Evolutionary conservation across 2,888 invertebrate genomes (phyloP), one percentile per base, ranked within the genome.

Genomic region (Escarpia spicata): DNA sequence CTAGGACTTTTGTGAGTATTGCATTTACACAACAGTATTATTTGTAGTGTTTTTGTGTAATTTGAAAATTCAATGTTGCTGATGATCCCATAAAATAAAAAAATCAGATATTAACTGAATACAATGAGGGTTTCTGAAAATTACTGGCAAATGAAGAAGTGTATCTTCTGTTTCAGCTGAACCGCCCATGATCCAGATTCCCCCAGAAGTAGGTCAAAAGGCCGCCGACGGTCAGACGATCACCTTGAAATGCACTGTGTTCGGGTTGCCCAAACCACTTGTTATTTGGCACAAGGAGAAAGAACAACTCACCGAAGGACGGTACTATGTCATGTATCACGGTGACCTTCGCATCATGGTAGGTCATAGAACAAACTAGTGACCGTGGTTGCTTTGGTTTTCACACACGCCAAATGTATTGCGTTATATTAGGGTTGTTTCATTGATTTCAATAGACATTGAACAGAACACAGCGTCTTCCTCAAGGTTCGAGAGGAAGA

Each of bases 191-290:
- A 99, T 99, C 94, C 97, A 97, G 92, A 98, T 98, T 95, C 98
- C 98, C 1, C 99, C 99, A 0, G 94, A 94, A 37, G 93, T 94
- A 4, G 92, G 93, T 12, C 94, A 95, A 91, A 95, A 95, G 92
- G 95, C 95, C 0, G 96, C 96, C 0, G 96, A 96, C 92, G 95
- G 95, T 37, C 95, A 95, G 91, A 94, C 95, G n/a, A 95, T 96
- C 31, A 94, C 94, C 60, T 93, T 96, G 91, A 94, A 95, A 0
- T 99, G 99, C 96, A 97, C 98, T 94, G 99, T 99, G 92, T 98
- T 99, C 96, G 99, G 99, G 93, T 99, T 99, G 6, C 99, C 99
- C 31, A 98, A 98, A 96, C 99, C 99, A 0, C 97, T 98, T 95
- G 98, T 99, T 91, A 98, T 98, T 96, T 99, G 99, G 99, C 93